Conservation (phyloP, 1,140 invertebrate genomes). For the Lamellibrachia luymesi region DNA sequence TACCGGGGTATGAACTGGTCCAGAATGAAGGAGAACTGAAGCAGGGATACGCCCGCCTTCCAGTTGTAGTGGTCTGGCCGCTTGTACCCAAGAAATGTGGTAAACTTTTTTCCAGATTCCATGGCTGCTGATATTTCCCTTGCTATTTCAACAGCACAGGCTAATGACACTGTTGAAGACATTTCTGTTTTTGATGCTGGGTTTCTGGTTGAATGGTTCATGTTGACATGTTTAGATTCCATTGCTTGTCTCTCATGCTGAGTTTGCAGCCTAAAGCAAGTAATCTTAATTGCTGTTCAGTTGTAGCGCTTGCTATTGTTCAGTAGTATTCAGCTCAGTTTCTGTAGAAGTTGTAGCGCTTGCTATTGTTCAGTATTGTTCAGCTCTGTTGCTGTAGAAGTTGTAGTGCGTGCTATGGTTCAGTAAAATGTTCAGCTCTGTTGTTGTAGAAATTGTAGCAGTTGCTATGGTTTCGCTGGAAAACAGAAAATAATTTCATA, state of each 20-base stretch:
- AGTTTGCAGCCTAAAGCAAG: not conserved
- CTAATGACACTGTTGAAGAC: not conserved
- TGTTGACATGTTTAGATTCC: not conserved
- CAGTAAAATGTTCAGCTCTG: not conserved
- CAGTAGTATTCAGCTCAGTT: no score
- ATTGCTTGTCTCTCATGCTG: not conserved
- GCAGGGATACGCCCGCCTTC: not conserved
- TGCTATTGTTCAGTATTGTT: no score
- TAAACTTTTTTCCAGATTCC: not conserved
- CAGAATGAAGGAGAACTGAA: conserved; percentile 13
- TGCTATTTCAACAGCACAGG: not conserved
- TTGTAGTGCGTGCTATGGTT: not conserved
- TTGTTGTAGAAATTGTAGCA: no score
- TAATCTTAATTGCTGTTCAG: not conserved
- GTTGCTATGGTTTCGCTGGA: not conserved
- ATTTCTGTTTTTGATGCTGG: not conserved
- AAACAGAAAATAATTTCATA: not conserved
- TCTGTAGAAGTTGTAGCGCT: no score
- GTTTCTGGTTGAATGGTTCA: not conserved
- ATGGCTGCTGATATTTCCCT: not conserved
- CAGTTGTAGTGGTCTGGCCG: not conserved
- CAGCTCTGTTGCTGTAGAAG: not conserved
- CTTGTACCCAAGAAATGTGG: not conserved
- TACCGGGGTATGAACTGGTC: not conserved
- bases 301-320: no score